A percentile compares a stretch with the other conserved stretches of the same genome.
These are phyloP conservation scores for Sebastes variabilis DNA, from an alignment of 2,797 vertebrate genomes.

Conservation along the genomic window DNA sequence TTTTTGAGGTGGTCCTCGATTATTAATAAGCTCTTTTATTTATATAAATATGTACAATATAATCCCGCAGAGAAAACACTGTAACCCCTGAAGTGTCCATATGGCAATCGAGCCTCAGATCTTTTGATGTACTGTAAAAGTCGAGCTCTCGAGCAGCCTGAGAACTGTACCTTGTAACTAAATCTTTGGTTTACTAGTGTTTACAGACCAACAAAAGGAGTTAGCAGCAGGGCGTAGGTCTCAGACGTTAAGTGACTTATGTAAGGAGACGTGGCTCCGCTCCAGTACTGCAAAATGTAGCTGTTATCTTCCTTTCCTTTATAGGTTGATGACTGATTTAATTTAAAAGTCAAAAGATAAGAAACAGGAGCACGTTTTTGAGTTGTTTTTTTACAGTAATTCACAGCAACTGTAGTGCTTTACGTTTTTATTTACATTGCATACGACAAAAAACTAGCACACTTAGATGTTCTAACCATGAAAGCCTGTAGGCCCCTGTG, in stretches of 20 bases:
- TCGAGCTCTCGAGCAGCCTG: background rate
- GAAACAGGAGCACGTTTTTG: background rate
- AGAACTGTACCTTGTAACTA: conserved; percentile 4
- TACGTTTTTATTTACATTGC: conserved; percentile 39
- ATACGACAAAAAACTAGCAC: conserved; percentile 10
- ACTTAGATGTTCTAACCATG: background rate
- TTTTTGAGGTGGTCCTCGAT: background rate
- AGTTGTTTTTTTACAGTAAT: conserved; percentile 8
- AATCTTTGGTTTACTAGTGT: conserved; percentile 41
- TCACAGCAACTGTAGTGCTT: conserved; percentile 11
- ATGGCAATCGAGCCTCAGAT: conserved; percentile 1
- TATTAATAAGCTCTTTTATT: conserved; percentile 22
- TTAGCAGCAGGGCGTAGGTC: conserved; percentile 48
- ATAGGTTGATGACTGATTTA: conserved; percentile 11
- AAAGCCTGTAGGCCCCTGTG: background rate
- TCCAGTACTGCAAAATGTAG: conserved; percentile 19
- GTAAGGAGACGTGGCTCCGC: conserved; percentile 29
- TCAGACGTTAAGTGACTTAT: conserved; percentile 31
- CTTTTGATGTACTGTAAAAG: background rate
- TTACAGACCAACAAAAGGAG: conserved; percentile 51
- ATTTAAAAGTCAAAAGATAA: conserved; percentile 14
- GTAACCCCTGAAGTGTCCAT: conserved; percentile 38
- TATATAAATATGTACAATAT: conserved; percentile 61
- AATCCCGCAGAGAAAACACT: conserved; percentile 34
- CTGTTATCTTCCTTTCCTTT: conserved; percentile 6